Conservation (phyloP, 2,888 invertebrate species). For the Volucella bombylans region DNA sequence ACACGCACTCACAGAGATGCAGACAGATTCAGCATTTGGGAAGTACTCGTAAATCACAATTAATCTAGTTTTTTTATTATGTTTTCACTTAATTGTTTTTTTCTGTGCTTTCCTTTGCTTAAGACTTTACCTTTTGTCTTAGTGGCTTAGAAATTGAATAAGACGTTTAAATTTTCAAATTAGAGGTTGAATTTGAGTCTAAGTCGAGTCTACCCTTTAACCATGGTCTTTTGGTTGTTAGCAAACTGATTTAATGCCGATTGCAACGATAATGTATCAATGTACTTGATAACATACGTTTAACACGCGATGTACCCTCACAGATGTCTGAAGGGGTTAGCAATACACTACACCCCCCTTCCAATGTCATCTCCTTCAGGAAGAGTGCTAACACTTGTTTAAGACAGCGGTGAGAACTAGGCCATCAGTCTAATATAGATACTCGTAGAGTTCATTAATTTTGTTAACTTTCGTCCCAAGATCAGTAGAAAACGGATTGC, state of each 20-base stretch:
- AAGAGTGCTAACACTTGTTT: neutral
- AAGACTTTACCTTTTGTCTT: too few species aligned
- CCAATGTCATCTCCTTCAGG: neutral
- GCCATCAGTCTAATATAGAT: neutral
- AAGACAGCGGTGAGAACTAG: neutral
- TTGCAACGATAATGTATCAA: constrained; percentile 7
- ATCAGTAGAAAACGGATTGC: constrained; percentile 27
- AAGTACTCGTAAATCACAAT: constrained; percentile 60
- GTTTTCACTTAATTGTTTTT: neutral
- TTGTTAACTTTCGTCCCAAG: constrained; percentile 7
- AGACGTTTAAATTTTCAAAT: constrained; percentile 2
- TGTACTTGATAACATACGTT: constrained; percentile 43
- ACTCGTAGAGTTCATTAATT: constrained; percentile 18
- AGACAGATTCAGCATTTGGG: neutral
- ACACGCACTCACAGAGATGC: constrained; percentile 10
- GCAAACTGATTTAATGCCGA: neutral
- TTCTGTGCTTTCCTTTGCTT: neutral
- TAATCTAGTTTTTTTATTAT: constrained; percentile 34
- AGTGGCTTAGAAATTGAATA: constrained; percentile 6
- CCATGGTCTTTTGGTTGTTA: constrained; percentile 9
- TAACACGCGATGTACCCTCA: constrained; percentile 25
- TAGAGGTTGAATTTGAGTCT: neutral
- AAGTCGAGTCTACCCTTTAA: neutral
- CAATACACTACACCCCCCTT: neutral
- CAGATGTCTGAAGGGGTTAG: neutral